Percentiles rank a stretch among this genome's conserved stretches.
Conservation (phyloP, 1,140 invertebrate genomes). For the Drosophila punjabiensis region DNA sequence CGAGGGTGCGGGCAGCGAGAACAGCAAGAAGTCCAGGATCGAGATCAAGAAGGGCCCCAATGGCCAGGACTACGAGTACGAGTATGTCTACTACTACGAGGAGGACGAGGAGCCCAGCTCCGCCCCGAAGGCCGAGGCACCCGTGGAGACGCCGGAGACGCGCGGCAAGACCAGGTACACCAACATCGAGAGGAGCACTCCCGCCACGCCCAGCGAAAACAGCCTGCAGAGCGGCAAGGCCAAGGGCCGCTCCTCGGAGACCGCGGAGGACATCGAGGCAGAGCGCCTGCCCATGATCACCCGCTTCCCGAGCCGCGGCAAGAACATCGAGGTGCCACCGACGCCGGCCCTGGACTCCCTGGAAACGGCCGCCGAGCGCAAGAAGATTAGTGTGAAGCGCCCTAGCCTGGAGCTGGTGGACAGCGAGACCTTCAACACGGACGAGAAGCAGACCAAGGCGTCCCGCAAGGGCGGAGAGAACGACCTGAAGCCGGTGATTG, state of each 20-base stretch:
- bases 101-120: slow-evolving; percentile 90
- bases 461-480: slow-evolving; percentile 70
- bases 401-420: slow-evolving; percentile 92
- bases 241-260: slow-evolving; percentile 79
- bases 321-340: slow-evolving; percentile 80
- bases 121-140: slow-evolving; percentile 37
- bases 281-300: slow-evolving; percentile 91
- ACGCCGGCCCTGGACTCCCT: slow-evolving; percentile 76
- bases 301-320: slow-evolving; percentile 90
- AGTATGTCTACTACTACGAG: slow-evolving; percentile 96
- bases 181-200: slow-evolving; percentile 88
- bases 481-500: slow-evolving; percentile 75
- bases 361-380: slow-evolving; percentile 86
- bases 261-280: slow-evolving; percentile 87
- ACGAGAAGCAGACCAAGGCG: slow-evolving; percentile 86
- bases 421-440: slow-evolving; percentile 91
- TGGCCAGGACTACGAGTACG: slow-evolving; percentile 95
- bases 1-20: slow-evolving; percentile 79
- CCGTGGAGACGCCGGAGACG: slow-evolving; percentile 35
- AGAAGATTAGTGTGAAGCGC: slow-evolving; percentile 86
- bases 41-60: slow-evolving; percentile 95
- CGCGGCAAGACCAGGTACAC: slow-evolving; percentile 88
- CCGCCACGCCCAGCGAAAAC: slow-evolving; percentile 84
- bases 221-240: slow-evolving; percentile 87
- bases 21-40: slow-evolving; percentile 88